Conservation (phyloP, 2,888 invertebrate species). For the Trachelus stipa region DNA sequence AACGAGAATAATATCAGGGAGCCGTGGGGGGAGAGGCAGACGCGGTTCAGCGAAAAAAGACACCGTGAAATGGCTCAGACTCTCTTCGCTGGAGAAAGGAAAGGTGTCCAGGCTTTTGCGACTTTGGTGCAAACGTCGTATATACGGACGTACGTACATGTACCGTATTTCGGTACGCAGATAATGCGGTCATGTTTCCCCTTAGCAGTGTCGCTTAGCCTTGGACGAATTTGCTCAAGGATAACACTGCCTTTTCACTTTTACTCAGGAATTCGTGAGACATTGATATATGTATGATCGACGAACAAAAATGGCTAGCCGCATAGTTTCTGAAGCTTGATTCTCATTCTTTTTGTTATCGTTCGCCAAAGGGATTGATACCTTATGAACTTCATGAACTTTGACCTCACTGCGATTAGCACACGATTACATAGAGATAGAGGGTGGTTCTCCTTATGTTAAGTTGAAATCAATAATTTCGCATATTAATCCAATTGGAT, state of each 20-base stretch:
- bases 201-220: constrained; percentile 19
- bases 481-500: neutral
- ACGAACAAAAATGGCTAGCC: neutral
- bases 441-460: neutral
- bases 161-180: neutral
- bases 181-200: neutral
- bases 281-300: neutral
- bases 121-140: neutral
- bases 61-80: neutral
- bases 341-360: neutral
- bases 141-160: neutral
- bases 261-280: constrained; percentile 1
- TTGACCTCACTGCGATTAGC: neutral
- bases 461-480: neutral
- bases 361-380: neutral
- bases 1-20: too few relatives aligned
- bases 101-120: neutral
- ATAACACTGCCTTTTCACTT: constrained; percentile 10
- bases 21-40: too few relatives aligned
- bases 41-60: too few relatives aligned
- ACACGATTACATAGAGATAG: neutral
- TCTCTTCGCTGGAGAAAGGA: neutral
- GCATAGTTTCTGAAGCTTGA: neutral
- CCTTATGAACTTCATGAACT: neutral
- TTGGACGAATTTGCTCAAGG: constrained; percentile 37